Evolutionary conservation across 2,888 invertebrate species (phyloP).

Genomic region (Scelioninae gen. 1): DNA sequence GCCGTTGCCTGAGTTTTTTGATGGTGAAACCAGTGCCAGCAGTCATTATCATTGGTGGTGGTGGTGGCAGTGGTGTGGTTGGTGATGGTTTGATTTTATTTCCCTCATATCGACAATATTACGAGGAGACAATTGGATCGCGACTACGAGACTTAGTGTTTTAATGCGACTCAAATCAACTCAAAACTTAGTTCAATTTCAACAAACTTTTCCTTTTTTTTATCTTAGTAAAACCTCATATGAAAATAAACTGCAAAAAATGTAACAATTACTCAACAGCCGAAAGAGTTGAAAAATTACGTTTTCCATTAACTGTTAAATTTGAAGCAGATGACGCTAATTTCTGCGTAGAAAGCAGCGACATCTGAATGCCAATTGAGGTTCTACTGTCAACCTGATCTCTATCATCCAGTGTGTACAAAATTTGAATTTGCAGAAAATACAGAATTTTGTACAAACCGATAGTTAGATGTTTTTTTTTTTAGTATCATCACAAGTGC

Average conservation of each 20-base stretch:
- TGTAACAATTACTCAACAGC: no score
- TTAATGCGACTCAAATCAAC: constrained; percentile 22
- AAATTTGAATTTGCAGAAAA: no score
- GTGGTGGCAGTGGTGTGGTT: constrained; percentile 65
- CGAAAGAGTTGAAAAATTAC: no score
- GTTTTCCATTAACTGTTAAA: neutral
- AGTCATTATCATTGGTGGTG: constrained; percentile 72
- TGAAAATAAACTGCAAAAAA: no score
- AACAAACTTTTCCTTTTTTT: constrained; percentile 23
- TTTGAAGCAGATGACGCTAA: neutral
- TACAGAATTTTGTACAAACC: neutral
- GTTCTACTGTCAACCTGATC: neutral
- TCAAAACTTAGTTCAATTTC: constrained; percentile 16
- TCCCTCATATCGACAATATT: constrained; percentile 28
- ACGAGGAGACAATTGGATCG: constrained; percentile 26
- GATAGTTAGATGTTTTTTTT: no score
- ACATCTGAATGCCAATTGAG: neutral
- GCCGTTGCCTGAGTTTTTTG: constrained; percentile 82
- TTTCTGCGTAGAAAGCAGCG: neutral
- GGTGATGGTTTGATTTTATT: constrained; percentile 49
- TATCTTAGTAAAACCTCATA: constrained; percentile 16
- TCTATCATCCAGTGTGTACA: no score
- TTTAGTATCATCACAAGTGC: no score
- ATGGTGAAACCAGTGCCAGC: constrained; percentile 79
- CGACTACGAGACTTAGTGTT: constrained; percentile 7